A percentile compares a stretch with the other conserved stretches of the same genome.
These are phyloP conservation scores for Agrochola litura DNA, from an alignment of 2,888 invertebrate species.

Conservation along the genomic window DNA sequence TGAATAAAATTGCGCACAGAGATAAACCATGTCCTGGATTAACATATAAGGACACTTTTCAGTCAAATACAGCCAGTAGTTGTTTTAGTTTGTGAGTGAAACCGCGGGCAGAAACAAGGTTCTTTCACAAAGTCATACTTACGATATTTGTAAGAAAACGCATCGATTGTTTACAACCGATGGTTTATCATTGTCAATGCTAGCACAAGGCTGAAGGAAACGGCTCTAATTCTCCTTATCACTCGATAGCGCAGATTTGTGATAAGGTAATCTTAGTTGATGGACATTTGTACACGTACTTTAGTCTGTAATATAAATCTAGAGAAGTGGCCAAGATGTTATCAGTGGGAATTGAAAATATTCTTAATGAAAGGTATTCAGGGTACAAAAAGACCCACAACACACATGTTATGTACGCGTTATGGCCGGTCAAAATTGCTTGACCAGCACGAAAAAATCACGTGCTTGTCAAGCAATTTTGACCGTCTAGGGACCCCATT, in stretches of 20 bases:
- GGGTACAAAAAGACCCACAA: too few relatives aligned
- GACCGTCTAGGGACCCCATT: too few relatives aligned
- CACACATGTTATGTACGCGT: too few relatives aligned
- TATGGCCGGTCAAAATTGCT: too few relatives aligned
- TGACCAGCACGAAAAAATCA: too few relatives aligned
- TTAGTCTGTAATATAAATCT: constrained; percentile 33
- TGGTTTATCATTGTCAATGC: constrained; percentile 56
- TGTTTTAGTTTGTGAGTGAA: neutral
- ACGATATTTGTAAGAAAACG: constrained; percentile 9
- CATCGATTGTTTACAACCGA: constrained; percentile 53
- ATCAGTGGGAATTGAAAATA: constrained; percentile 30
- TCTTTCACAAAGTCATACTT: neutral
- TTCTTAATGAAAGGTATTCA: neutral
- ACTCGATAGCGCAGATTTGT: constrained; percentile 58
- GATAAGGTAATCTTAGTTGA: constrained; percentile 55
- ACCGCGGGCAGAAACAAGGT: too few relatives aligned
- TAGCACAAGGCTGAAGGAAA: constrained; percentile 46
- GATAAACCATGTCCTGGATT: neutral
- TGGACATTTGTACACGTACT: constrained; percentile 37
- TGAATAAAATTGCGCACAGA: neutral
- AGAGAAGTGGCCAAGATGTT: constrained; percentile 32
- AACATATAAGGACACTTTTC: neutral
- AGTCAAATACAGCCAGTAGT: neutral
- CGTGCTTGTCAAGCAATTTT: too few relatives aligned
- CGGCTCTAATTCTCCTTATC: constrained; percentile 55